phyloP scores from a whole-genome alignment of 2,888 invertebrate genomes.

The Drosophila robusta region DNA sequence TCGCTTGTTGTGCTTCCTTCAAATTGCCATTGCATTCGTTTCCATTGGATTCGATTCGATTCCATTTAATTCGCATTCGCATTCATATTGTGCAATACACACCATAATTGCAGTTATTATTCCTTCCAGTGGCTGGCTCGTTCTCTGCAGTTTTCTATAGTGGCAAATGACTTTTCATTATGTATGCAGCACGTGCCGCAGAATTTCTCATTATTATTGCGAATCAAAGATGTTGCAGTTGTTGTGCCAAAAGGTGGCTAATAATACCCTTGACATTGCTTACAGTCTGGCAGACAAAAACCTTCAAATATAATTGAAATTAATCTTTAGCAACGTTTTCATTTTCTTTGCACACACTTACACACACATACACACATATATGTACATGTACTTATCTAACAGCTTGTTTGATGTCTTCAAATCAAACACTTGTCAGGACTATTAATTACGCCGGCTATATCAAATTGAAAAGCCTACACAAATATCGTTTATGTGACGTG shows the following conservation, averaged over 20 bases:
- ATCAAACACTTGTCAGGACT: conserved; percentile 15
- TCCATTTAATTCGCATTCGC: conserved; percentile 37
- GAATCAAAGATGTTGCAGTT: conserved; percentile 9
- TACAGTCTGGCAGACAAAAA: neutral
- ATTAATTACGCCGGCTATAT: conserved; percentile 51
- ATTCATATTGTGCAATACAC: conserved; percentile 49
- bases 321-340: neutral
- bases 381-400: too few relatives aligned
- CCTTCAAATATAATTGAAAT: neutral
- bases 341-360: too few relatives aligned
- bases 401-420: neutral
- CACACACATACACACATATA: too few relatives aligned
- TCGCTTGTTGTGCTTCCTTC: conserved; percentile 59
- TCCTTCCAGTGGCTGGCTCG: conserved; percentile 19
- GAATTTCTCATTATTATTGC: conserved; percentile 61
- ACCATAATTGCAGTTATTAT: conserved; percentile 64
- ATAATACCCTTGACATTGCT: conserved; percentile 1
- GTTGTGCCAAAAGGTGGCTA: neutral
- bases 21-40: conserved; percentile 38
- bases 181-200: conserved; percentile 66
- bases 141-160: conserved; percentile 12
- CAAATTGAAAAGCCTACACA: conserved; percentile 25
- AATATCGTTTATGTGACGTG: conserved; percentile 6
- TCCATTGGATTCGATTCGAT: conserved; percentile 14
- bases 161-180: conserved; percentile 65